Base-by-base conservation (phyloP, 2,888 invertebrate genomes). In the Cephus pulcher region DNA sequence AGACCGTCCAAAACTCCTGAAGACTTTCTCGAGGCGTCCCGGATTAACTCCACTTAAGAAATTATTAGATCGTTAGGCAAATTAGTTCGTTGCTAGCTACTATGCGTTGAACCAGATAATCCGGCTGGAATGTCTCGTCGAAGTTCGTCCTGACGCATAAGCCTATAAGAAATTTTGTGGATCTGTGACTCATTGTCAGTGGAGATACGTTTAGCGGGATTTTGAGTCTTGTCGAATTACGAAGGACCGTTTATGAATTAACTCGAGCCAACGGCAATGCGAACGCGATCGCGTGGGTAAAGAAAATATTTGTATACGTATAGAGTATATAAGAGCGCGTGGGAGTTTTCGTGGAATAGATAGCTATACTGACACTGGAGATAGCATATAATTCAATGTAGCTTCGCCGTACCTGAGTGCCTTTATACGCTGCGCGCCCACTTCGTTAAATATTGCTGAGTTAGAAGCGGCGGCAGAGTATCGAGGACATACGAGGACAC, bases 31-130 rank as follows among this genome's bases (percentile, higher is more conserved):
- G 4, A 33, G 11, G 35, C 74, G 23, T 15, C 32, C 35, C 11
- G 74, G 34, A 34, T 74, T 35, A 35, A 35, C 34, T 34, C 32
- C 34, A 34, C n/a, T 34, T 74, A 74, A 23, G 34, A 11, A 23
- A 34, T 74, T 74, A 74, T 74, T 74, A 74, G 34, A 35, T 74
- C 35, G 11, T 74, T 74, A 74, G 35, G 74, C 74, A 74, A 74
- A 74, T 74, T 35, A 74, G 23, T 33, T 34, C 12, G 23, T 34
- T n/a, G 30, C 32, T 23, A 56, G 56, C 56, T 56, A 56, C 56
- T 23, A 56, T 56, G 56, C 56, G 9, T 56, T 23, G 9, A 56
- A 56, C 23, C 56, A 23, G 23, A 23, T 56, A 56, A 56, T 56
- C 23, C 56, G 6, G 2, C 23, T 23, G 15, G 23, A 56, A 56